Percentiles rank a stretch among this genome's conserved stretches.
Evolutionary conservation across 2,113 vertebrate genomes (phyloP).

Genomic region (western clawed frog (Xenopus tropicalis)): DNA sequence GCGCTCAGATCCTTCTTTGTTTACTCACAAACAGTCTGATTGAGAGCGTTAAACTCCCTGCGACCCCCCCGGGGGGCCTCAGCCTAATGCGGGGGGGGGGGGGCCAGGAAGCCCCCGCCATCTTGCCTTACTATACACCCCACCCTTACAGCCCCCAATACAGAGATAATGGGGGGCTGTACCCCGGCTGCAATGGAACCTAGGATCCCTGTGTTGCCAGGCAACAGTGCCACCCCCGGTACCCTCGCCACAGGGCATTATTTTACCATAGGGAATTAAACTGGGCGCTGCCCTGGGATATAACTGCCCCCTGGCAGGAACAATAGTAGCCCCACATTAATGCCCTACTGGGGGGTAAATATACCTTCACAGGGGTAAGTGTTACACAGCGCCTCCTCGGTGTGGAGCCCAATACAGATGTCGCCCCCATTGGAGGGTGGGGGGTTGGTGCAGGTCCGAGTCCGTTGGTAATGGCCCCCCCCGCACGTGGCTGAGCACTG

Average conservation of each 20-base stretch:
- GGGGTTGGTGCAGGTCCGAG: slow-evolving; percentile 85
- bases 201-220: no score
- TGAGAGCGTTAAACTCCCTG: no score
- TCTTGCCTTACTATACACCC: no score
- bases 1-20: neutral
- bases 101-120: no score
- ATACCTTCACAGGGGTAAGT: slow-evolving; percentile 91
- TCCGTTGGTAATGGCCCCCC: slow-evolving; percentile 93
- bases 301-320: neutral
- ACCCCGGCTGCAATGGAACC: no score
- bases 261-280: neutral
- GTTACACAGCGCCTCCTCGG: slow-evolving; percentile 92
- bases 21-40: neutral
- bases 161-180: no score
- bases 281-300: neutral
- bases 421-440: slow-evolving; percentile 77
- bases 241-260: neutral
- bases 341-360: neutral
- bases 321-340: neutral
- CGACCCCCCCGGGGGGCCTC: no score
- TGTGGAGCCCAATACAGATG: slow-evolving; percentile 96
- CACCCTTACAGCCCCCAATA: no score
- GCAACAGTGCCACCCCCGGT: neutral
- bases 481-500: slow-evolving; percentile 91
- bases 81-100: no score